A percentile compares a stretch with the other conserved stretches of the same genome.
Conservation (phyloP, 2,888 invertebrate genomes). For the Tricholauxania praeusta region DNA sequence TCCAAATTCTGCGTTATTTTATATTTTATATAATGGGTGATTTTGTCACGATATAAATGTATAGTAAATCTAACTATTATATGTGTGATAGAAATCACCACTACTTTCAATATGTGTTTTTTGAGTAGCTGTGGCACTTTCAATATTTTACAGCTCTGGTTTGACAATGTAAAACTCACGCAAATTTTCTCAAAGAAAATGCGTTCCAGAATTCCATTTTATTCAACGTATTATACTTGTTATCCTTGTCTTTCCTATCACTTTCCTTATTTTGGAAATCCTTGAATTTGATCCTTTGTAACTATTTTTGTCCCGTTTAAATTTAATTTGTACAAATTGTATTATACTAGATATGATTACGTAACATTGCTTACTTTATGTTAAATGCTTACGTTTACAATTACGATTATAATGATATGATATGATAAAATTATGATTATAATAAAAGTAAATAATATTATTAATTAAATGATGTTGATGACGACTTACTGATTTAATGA, state of each 20-base stretch:
- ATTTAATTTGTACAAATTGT: conserved; percentile 66
- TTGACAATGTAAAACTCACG: conserved; percentile 22
- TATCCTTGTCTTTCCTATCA: neutral
- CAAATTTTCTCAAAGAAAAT: conserved; percentile 37
- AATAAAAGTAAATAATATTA: conserved; percentile 32
- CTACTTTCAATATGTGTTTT: too few relatives aligned
- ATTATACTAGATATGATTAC: conserved; percentile 59
- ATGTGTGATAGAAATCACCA: too few relatives aligned
- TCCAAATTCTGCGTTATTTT: too few relatives aligned
- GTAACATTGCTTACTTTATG: conserved; percentile 39
- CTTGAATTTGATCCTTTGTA: conserved; percentile 34
- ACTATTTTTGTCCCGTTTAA: conserved; percentile 45
- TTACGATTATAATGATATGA: conserved; percentile 45
- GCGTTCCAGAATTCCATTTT: conserved; percentile 6
- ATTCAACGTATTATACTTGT: neutral
- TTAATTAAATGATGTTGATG: neutral
- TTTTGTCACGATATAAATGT: too few relatives aligned
- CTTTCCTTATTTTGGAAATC: conserved; percentile 32
- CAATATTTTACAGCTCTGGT: too few relatives aligned
- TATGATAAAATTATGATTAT: conserved; percentile 33
- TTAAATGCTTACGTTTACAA: conserved; percentile 41
- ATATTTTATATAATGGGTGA: too few relatives aligned
- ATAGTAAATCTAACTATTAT: too few relatives aligned
- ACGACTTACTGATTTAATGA: conserved; percentile 21
- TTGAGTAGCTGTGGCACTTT: too few relatives aligned